Base-by-base conservation (phyloP, 2,113 vertebrate genomes). In the Scopus umbretta region DNA sequence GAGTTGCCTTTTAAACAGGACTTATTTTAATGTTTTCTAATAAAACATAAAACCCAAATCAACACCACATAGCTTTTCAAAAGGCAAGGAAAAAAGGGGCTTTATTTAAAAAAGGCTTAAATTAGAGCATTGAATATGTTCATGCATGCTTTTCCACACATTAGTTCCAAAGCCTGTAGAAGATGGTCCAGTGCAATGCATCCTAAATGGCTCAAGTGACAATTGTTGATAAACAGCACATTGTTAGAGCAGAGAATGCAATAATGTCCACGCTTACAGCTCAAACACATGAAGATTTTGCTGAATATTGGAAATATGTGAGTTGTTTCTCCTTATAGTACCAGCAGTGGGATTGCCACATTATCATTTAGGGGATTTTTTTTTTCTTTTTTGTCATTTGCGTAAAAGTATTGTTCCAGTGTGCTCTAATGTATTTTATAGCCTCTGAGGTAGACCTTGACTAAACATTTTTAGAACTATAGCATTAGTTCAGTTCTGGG, bases 101-200 rank as follows among this genome's bases (percentile, higher is more conserved):
- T 65, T 82, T 16, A 47, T 65, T 90, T 79, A 29, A 29, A 32
- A 45, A 93, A 73, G 30, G 5, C 7, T 80, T 56, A 13, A 43
- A 66, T 47, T 53, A 45, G 74, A 75, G 8, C 5, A 20, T 21
- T 81, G 4, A 2, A 11, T 22, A 3, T 21, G 2, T 43, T 17
- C 16, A 8, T 21, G 6, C 30, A 26, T 67, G 11, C 5, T 21
- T 65, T 50, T 91, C 15, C 7, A 1, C 10, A 20, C 1, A 0
- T 11, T 21, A 15, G 3, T 61, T 91, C 50, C 17, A 56, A 26
- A 50, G 17, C 23, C 13, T 63, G 52, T 26, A 47, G 15, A 84
- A 79, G 26, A 56, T 0, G 2, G 8, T 47, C 8, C 1, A 3
- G 8, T 30, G 5, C 16, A 23, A 20, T 30, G 19, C 9, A 10